Base-by-base conservation (phyloP, 2,113 vertebrate species). In the Shinisaurus crocodilurus region DNA sequence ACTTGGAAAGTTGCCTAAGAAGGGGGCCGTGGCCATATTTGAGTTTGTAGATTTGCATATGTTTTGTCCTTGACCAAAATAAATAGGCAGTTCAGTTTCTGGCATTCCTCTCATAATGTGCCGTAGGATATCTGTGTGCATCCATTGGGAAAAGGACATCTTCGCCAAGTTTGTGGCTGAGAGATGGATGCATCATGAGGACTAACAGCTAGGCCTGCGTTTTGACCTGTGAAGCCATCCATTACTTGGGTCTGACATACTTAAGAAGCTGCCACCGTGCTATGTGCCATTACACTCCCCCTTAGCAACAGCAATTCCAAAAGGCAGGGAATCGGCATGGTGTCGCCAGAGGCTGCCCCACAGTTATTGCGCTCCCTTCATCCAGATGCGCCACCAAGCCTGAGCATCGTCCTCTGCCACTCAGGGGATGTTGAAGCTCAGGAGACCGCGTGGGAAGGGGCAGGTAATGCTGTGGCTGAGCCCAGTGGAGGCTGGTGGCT, bases 31-130 rank as follows among this genome's bases (percentile, higher is more conserved):
- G 0, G 1, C 84, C 23, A 7, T 87, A n/a, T 67, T 90, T 18
- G 12, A 67, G 45, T 85, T 79, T 67, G 50, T 40, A 34, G 23
- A 85, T 86, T 57, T 79, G 63, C 83, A 45, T 90, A 43, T 70
- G 89, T 79, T 85, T 86, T 43, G 63, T 86, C 83, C 45, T 54
- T 43, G 0, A 8, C 74, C n/a, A 3, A 85, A 86, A 86, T 80
- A 70, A 70, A 90, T 25, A 69, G 4, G 63, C 74, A 15, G 32
- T 67, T 83, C 13, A 5, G n/a, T 6, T 34, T 43, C 40, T 34
- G 45, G 27, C n/a, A 0, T 50, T 23, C 37, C 6, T 54, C 3
- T 79, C 74, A 2, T 40, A 27, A 20, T 37, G 5, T 32, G 57
- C 20, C 2, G 43, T 15, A 29, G 72, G 37, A 77, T 65, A 27